A percentile compares a stretch with the other conserved stretches of the same genome.
Conservation (phyloP, 2,797 vertebrate species). For the Myotis daubentonii region DNA sequence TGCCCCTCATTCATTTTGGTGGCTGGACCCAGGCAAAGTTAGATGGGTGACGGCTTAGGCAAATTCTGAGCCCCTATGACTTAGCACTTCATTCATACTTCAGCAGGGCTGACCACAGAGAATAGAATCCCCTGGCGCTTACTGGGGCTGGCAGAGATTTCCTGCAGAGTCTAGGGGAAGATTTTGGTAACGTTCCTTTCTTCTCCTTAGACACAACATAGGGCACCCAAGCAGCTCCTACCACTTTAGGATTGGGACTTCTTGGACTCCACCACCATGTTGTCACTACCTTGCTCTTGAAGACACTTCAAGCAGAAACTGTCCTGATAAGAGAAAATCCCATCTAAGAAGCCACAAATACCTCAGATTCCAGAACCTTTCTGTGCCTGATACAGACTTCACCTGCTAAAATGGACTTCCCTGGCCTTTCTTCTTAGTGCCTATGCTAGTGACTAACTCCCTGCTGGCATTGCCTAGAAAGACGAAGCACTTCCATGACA, state of each 20-base stretch:
- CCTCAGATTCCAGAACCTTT: background rate
- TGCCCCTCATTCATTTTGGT: background rate
- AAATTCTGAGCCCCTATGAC: background rate
- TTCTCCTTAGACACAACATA: background rate
- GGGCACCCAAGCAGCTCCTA: background rate
- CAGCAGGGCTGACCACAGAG: background rate
- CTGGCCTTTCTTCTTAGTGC: background rate
- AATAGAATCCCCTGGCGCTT: background rate
- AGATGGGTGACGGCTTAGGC: background rate
- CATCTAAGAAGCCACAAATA: background rate
- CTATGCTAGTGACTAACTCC: background rate
- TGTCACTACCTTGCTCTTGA: background rate
- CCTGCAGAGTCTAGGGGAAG: background rate
- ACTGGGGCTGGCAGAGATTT: background rate
- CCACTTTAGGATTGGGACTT: background rate
- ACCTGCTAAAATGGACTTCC: background rate
- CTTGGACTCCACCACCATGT: background rate
- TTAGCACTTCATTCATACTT: background rate
- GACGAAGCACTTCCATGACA: background rate
- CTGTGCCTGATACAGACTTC: background rate
- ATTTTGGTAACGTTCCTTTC: background rate
- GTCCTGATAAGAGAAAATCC: background rate
- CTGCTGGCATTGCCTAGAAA: background rate
- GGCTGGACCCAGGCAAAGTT: background rate
- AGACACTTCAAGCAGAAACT: background rate